Evolutionary conservation across 2,888 invertebrate genomes (phyloP).

Genomic region (Cyclophora punctaria): DNA sequence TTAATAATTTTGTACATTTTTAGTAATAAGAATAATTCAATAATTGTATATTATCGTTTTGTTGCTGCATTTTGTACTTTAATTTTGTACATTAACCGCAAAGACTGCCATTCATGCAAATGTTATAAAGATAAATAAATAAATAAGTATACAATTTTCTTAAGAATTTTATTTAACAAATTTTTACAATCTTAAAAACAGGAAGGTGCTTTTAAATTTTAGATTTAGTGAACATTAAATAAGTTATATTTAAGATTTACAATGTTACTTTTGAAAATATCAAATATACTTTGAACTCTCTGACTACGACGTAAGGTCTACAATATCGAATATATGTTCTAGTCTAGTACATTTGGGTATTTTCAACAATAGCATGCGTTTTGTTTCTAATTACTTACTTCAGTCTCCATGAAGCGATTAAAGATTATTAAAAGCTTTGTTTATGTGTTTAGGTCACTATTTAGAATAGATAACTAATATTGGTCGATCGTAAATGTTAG

Average conservation of each 20-base stretch:
- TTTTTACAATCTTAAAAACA: constrained; percentile 45
- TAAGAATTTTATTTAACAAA: constrained; percentile 64
- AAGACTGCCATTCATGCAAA: constrained; percentile 48
- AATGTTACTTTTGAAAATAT: constrained; percentile 11
- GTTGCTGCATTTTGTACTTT: constrained; percentile 17
- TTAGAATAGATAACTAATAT: constrained; percentile 12
- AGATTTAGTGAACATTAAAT: constrained; percentile 40
- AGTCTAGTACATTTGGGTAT: constrained; percentile 8
- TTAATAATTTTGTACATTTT: background rate
- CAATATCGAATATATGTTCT: background rate
- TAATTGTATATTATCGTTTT: constrained; percentile 9
- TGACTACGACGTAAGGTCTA: background rate
- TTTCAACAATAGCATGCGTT: constrained; percentile 9
- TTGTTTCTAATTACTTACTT: constrained; percentile 17
- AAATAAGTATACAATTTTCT: constrained; percentile 38
- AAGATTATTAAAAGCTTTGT: constrained; percentile 18
- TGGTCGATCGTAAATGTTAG: constrained; percentile 13
- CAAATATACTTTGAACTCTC: constrained; percentile 3
- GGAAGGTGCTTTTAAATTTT: constrained; percentile 50
- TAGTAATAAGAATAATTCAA: background rate
- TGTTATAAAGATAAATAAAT: constrained; percentile 23
- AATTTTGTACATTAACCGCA: constrained; percentile 8
- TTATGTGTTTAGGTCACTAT: background rate
- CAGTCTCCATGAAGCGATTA: constrained; percentile 44
- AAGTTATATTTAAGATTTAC: constrained; percentile 8